Base-by-base conservation (phyloP, 2,888 invertebrate genomes). In the Ischnura elegans region DNA sequence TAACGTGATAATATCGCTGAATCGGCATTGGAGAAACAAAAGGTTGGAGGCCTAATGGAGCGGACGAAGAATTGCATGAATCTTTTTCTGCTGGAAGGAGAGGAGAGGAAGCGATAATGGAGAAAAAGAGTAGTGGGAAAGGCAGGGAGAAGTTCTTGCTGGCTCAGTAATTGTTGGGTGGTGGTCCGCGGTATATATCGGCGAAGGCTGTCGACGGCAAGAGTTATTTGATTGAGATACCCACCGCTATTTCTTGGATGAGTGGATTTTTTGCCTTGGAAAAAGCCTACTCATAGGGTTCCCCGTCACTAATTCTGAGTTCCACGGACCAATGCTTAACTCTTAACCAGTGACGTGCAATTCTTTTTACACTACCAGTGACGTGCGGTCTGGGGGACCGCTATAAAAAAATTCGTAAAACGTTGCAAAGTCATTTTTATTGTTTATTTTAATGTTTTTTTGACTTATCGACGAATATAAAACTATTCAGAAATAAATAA, bases 111-210 rank as follows among this genome's bases (percentile, higher is more conserved):
- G 66, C 66, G 76, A 76, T 76, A 76, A 76, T 76, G 76, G 76
- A 76, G 61, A 47, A 16, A 47, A 51, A n/a, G 76, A 76, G 76
- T 76, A 36, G 10, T 76, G 25, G 36, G 29, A 5, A 36, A 76
- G 76, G 76, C 29, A 13, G 10, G n/a, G 36, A 76, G 36, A 13
- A 76, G 29, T 76, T 76, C 76, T n/a, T 76, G 76, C 76, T 76
- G 76, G 76, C 76, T 76, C 76, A 76, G 76, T 76, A n/a, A 61
- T 76, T 36, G 76, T 13, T 76, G 29, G 76, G 61, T n/a, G 61
- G 19, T 36, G 29, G 36, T 2, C 10, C 10, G 36, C 36, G 76
- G 16, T 36, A 76, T 36, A 76, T 29, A 36, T 36, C 76, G 76
- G 76, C 2, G 76, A 5, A 29, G 36, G 76, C 36, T 29, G 76